Evolutionary conservation across 2,888 invertebrate species (phyloP), one percentile per base, ranked within the genome.

Genomic region (Polyploca ridens): DNA sequence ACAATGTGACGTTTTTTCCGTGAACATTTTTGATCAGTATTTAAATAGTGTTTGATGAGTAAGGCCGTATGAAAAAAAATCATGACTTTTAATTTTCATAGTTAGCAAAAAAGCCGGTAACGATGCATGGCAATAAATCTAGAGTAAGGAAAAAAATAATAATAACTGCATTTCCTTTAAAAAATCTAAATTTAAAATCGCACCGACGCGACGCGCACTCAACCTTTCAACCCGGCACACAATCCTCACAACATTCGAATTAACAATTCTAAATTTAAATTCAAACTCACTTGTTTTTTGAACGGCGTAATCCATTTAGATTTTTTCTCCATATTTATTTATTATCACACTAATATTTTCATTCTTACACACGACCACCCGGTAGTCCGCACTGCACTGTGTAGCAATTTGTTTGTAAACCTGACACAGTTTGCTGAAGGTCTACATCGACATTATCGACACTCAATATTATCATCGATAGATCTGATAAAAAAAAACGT

Each of bases 281-380:
- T 5, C 4, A 33, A 64, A 61, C 67, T 69, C 49, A 82, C 82
- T 73, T 82, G 82, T 57, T 79, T 82, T 54, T 74, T 81, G 64
- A 82, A 81, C 27, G 82, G 82, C 11, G 82, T 82, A 1, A 79
- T 68, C 76, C 77, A 82, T 72, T 49, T 63, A 0, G 68, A 58
- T 1, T 67, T 64, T 16, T 60, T 67, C 66, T 66, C 66, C 6
- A 19, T 59, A 59, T 35, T 27, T 19, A 54, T 19, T 19, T 19
- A 54, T 54, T 10, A 2, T 0, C 54, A 54, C 54, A 8, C 5
- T 4, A 54, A 19, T 54, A 54, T 13, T 41, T 3, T 49, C 19
- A 19, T 54, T 19, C 54, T 54, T 19, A 19, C 54, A 54, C 49
- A 49, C 54, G 8, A 41, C 41, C 54, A 19, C 19, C 16, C 46